Conservation (phyloP, 2,113 vertebrate species). For the Oceanodroma tethys region DNA sequence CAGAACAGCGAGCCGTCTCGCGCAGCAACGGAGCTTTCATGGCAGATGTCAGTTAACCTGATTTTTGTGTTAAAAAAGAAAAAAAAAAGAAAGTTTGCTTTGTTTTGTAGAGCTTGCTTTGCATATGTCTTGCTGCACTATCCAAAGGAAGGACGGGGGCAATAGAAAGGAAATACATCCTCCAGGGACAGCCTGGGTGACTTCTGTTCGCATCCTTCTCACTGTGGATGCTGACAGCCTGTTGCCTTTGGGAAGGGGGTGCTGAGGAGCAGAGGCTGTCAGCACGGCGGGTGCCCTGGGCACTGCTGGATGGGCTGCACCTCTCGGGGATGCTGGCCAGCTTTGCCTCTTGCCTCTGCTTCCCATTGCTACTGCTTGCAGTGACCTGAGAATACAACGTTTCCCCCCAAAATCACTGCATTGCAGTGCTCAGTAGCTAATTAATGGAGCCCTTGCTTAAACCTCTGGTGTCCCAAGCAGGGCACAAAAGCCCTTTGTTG, state of each 20-base stretch:
- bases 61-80: background rate
- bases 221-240: background rate
- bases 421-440: rapidly evolving
- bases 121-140: background rate
- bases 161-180: background rate
- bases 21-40: background rate
- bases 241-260: background rate
- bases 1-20: background rate
- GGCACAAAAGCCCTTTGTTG: background rate
- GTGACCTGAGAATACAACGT: background rate
- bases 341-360: background rate
- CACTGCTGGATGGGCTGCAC: background rate
- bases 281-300: background rate
- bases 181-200: background rate
- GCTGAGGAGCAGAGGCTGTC: background rate
- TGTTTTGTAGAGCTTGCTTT: background rate
- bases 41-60: background rate
- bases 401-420: background rate
- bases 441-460: background rate
- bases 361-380: background rate
- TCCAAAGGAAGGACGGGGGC: background rate
- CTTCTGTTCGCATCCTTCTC: background rate
- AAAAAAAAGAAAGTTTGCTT: background rate
- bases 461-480: background rate
- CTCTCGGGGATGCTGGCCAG: too few relatives aligned